Conservation (phyloP, 2,797 vertebrate species). For the Pangasius macronema region DNA sequence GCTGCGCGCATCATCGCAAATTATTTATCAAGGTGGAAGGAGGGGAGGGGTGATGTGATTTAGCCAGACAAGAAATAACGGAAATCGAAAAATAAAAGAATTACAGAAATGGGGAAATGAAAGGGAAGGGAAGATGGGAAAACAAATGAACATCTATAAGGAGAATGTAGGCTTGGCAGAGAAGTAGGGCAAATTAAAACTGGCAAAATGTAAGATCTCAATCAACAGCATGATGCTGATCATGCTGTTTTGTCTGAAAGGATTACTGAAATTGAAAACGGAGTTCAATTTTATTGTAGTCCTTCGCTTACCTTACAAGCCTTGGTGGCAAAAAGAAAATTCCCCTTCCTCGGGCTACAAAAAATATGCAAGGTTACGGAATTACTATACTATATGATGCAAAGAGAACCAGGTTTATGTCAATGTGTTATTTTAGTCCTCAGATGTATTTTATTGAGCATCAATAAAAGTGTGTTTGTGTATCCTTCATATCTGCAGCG, state of each 20-base stretch:
- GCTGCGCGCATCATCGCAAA: slow-evolving; percentile 69
- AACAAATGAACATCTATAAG: slow-evolving; percentile 47
- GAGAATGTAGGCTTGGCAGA: slow-evolving; percentile 21
- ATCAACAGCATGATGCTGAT: slow-evolving; percentile 25
- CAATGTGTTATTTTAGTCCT: slow-evolving; percentile 11
- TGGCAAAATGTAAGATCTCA: slow-evolving; percentile 33
- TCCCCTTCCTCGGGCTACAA: not conserved
- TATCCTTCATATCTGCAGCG: not conserved
- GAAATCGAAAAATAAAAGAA: slow-evolving; percentile 70
- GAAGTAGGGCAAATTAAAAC: slow-evolving; percentile 43
- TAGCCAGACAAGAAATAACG: slow-evolving; percentile 72
- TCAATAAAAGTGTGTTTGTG: slow-evolving; percentile 21
- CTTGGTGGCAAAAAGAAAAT: not conserved
- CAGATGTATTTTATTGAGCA: slow-evolving; percentile 23
- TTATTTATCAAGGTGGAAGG: slow-evolving; percentile 76
- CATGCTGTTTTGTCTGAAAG: slow-evolving; percentile 21
- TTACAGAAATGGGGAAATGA: slow-evolving; percentile 64
- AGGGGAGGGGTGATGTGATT: slow-evolving; percentile 70
- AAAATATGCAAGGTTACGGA: not conserved
- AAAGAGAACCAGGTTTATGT: slow-evolving; percentile 22
- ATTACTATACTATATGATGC: slow-evolving; percentile 11
- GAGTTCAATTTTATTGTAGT: slow-evolving; percentile 17
- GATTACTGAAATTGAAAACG: slow-evolving; percentile 25
- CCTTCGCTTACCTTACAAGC: slow-evolving; percentile 13
- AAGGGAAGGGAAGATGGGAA: slow-evolving; percentile 50